A percentile compares a stretch with the other conserved stretches of the same genome.
These are phyloP conservation scores for Lagodon rhomboides DNA, from an alignment of 2,797 vertebrate species.

Conservation along the genomic window DNA sequence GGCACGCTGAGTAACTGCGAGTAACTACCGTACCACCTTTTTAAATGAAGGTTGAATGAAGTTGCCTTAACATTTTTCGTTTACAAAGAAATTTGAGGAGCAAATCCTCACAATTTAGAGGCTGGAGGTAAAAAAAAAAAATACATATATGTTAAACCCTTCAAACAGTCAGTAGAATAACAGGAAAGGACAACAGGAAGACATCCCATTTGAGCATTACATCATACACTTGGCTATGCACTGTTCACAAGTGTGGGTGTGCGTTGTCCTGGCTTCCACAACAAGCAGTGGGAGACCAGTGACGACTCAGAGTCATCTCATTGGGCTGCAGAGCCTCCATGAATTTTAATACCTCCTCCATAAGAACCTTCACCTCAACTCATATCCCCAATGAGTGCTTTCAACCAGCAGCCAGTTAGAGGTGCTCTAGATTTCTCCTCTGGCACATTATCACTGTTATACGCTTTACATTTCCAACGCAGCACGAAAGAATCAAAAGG, in stretches of 20 bases:
- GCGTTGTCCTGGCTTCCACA: slow-evolving; percentile 57
- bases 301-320: slow-evolving; percentile 58
- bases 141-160: neutral
- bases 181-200: slow-evolving; percentile 50
- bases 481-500: slow-evolving; percentile 55
- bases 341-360: slow-evolving; percentile 76
- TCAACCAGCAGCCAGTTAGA: slow-evolving; percentile 58
- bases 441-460: slow-evolving; percentile 34
- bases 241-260: slow-evolving; percentile 66
- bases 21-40: too few relatives aligned
- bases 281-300: slow-evolving; percentile 65
- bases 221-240: slow-evolving; percentile 54
- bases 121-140: neutral
- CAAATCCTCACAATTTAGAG: neutral
- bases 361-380: slow-evolving; percentile 73
- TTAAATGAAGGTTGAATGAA: too few relatives aligned
- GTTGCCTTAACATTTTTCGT: neutral
- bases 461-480: slow-evolving; percentile 56
- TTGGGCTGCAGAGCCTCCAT: slow-evolving; percentile 55
- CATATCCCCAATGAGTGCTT: slow-evolving; percentile 59
- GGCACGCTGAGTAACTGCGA: too few relatives aligned
- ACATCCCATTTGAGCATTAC: slow-evolving; percentile 45
- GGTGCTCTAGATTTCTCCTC: slow-evolving; percentile 53
- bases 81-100: neutral
- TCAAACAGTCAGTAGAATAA: slow-evolving; percentile 16